phyloP scores from a whole-genome alignment of 2,113 vertebrate species.

The Oncorhynchus nerka region DNA sequence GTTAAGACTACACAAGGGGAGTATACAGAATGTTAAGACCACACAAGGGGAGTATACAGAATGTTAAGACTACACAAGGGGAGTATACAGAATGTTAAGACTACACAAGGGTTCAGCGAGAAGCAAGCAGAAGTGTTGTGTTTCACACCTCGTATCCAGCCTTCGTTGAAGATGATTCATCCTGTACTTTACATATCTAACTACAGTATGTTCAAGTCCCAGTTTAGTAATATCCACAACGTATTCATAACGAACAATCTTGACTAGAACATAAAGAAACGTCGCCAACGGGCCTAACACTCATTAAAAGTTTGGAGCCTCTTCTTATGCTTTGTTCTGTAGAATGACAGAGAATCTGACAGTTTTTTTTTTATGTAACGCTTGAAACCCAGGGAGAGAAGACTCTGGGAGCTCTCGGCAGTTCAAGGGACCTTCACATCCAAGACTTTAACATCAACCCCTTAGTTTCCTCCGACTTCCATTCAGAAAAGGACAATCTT shows the following conservation, averaged over 20 bases:
- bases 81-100: no score
- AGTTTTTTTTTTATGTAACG: conserved; percentile 3
- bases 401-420: conserved; percentile 34
- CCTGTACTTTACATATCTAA: background rate
- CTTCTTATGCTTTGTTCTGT: conserved; percentile 16
- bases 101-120: no score
- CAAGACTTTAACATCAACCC: conserved; percentile 38
- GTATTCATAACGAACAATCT: conserved; percentile 23
- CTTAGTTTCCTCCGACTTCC: conserved; percentile 25
- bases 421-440: conserved; percentile 58
- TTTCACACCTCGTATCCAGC: no score
- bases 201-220: conserved; percentile 12
- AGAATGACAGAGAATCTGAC: conserved; percentile 43
- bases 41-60: no score
- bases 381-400: conserved; percentile 19
- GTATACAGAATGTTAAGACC: no score
- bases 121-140: no score
- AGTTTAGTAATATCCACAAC: conserved; percentile 25
- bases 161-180: conserved; percentile 3
- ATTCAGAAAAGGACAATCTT: conserved; percentile 41
- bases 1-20: no score
- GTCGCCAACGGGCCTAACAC: conserved; percentile 13
- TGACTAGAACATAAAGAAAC: conserved; percentile 2
- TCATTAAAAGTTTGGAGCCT: conserved; percentile 57
- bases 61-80: no score